These are phyloP conservation scores for Proisotoma minuta DNA, from an alignment of 2,888 invertebrate genomes.

Conservation along the genomic window DNA sequence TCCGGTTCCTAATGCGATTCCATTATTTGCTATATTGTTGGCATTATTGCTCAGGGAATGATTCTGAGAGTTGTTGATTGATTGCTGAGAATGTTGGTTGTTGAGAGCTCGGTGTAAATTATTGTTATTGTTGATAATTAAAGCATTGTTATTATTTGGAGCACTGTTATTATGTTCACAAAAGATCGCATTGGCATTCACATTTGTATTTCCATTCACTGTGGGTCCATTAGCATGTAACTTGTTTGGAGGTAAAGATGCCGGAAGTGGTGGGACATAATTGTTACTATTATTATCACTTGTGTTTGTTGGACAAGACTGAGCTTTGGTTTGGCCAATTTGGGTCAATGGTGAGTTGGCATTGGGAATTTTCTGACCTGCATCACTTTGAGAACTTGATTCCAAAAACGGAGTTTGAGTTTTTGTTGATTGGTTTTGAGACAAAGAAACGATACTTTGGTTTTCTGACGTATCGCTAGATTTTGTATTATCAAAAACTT, in stretches of 20 bases:
- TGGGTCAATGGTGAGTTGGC: not conserved
- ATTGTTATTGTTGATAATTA: conserved; percentile 9
- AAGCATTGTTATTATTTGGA: conserved; percentile 2
- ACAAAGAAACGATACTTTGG: not conserved
- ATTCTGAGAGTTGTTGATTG: not conserved
- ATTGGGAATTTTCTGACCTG: not conserved
- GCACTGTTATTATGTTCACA: conserved; percentile 1
- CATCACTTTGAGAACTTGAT: not conserved
- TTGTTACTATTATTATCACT: conserved; percentile 16
- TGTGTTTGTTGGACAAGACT: conserved; percentile 18
- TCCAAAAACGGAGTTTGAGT: not conserved
- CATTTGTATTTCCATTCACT: not conserved
- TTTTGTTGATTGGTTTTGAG: conserved; percentile 19
- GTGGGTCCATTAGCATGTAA: not conserved
- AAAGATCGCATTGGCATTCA: not conserved
- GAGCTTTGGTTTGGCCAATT: conserved; percentile 7
- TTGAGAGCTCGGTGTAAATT: not conserved
- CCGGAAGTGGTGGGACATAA: conserved; percentile 3
- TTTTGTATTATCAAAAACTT: conserved; percentile 40
- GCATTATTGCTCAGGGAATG: not conserved
- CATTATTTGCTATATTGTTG: not conserved
- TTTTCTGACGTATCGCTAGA: conserved; percentile 8
- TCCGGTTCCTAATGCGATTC: not conserved
- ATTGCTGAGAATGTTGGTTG: not conserved
- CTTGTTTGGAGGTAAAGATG: not conserved